These are phyloP conservation scores for Nomada ferruginata DNA, from an alignment of 2,888 invertebrate genomes.

Conservation along the genomic window DNA sequence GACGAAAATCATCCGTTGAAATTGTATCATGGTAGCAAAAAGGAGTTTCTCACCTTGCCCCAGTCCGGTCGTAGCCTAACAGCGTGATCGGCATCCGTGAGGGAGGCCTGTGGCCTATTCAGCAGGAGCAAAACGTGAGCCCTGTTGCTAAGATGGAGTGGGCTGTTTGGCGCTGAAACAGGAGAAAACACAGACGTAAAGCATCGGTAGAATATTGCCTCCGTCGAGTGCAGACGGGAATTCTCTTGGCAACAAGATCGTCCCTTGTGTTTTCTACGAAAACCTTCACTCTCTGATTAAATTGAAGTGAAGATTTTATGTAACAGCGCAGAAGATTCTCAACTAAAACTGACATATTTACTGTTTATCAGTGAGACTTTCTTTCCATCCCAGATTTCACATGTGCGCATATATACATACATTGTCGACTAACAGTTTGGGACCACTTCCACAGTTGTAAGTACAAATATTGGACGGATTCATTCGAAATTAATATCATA, in stretches of 20 bases:
- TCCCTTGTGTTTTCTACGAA: slow-evolving; percentile 16
- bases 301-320: slow-evolving; percentile 35
- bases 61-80: slow-evolving; percentile 88
- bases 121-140: slow-evolving; percentile 87
- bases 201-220: slow-evolving; percentile 35
- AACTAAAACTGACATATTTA: too few species aligned
- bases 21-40: not conserved
- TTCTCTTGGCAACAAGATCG: slow-evolving; percentile 43
- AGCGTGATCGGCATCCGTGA: slow-evolving; percentile 88
- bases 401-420: too few species aligned
- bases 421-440: too few species aligned
- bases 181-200: slow-evolving; percentile 64
- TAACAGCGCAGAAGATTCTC: not conserved
- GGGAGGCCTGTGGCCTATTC: slow-evolving; percentile 87
- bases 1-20: too few species aligned
- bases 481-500: too few species aligned
- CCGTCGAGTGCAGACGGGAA: not conserved
- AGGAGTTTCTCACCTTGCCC: slow-evolving; percentile 86
- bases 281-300: slow-evolving; percentile 33
- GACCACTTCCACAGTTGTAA: too few species aligned
- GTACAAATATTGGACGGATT: too few species aligned
- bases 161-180: slow-evolving; percentile 88
- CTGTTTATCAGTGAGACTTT: too few species aligned
- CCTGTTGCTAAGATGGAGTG: slow-evolving; percentile 87
- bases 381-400: too few species aligned